phyloP scores from a whole-genome alignment of 2,113 vertebrate genomes.

The Pelvicachromis taeniatus region DNA sequence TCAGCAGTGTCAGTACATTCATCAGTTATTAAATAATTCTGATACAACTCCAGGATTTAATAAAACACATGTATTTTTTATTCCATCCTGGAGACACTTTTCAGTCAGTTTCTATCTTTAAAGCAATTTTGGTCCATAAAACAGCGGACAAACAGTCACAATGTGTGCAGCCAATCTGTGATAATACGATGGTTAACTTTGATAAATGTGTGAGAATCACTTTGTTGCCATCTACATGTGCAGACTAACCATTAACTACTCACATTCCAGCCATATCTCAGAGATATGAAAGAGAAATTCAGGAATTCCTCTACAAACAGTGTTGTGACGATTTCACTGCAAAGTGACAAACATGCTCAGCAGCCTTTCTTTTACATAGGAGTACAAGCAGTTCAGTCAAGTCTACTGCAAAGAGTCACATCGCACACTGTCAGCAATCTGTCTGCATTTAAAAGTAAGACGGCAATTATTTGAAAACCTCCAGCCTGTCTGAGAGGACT shows the following conservation, averaged over 20 bases:
- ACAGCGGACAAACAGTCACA: background rate
- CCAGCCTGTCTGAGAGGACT: background rate
- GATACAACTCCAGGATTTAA: background rate
- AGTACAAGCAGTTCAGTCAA: background rate
- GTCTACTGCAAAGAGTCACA: background rate
- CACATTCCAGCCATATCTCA: background rate
- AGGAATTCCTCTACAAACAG: background rate
- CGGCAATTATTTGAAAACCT: background rate
- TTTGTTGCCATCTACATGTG: background rate
- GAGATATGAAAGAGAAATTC: background rate
- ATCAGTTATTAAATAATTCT: background rate
- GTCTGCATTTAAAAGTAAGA: background rate
- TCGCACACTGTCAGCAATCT: background rate
- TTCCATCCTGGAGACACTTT: background rate
- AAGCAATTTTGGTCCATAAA: background rate
- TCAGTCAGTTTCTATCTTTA: background rate
- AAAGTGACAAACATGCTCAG: background rate
- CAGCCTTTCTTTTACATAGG: background rate
- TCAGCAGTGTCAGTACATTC: background rate
- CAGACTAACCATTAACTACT: background rate
- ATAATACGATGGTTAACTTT: background rate
- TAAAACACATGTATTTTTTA: background rate
- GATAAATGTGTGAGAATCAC: background rate
- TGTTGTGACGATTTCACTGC: background rate
- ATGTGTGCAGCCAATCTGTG: background rate